Conservation (phyloP, 2,113 vertebrate species). For the Strigops habroptila region DNA sequence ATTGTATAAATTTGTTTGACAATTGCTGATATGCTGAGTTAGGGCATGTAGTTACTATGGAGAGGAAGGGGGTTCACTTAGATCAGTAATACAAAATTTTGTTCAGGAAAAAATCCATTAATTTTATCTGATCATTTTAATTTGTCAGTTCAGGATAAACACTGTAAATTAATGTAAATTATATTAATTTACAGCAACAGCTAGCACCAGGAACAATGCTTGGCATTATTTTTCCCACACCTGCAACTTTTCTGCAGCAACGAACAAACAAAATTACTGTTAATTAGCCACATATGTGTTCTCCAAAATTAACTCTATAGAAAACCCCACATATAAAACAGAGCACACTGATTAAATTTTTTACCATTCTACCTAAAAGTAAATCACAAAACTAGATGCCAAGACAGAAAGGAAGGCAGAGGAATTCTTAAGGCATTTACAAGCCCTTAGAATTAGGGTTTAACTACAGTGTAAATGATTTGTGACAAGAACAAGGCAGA, state of each 20-base stretch:
- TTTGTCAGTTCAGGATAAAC: neutral
- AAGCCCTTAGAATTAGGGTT: neutral
- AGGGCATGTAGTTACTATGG: neutral
- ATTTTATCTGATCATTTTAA: neutral
- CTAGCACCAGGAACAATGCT: neutral
- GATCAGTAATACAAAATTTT: neutral
- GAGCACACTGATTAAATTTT: neutral
- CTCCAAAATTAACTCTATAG: neutral
- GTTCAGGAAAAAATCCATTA: neutral
- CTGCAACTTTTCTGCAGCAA: neutral
- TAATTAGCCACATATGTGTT: neutral
- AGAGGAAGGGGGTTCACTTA: neutral
- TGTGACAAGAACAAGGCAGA: neutral
- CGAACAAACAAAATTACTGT: neutral
- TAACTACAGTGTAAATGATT: neutral
- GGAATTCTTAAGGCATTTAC: neutral
- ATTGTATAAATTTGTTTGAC: neutral
- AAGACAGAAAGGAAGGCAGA: neutral
- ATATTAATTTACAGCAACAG: neutral
- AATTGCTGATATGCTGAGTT: neutral
- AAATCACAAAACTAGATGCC: neutral
- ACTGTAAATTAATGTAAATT: neutral
- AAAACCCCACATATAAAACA: neutral
- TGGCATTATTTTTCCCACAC: neutral
- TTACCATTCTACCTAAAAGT: neutral